Base-by-base conservation (phyloP, 2,888 invertebrate species). In the Lasioglossum marginatum region DNA sequence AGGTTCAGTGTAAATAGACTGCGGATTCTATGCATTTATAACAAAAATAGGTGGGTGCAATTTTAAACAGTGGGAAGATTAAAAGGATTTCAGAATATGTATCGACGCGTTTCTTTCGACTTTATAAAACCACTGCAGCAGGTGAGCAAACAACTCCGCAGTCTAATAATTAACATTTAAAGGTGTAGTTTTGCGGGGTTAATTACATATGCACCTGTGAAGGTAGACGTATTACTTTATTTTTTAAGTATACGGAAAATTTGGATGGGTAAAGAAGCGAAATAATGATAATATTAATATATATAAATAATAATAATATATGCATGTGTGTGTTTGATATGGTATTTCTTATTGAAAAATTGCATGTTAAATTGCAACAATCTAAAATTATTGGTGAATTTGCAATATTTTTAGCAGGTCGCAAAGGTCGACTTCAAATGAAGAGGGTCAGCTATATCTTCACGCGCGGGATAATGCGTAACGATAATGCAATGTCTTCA, bases 371-470 rank as follows among this genome's bases (percentile, higher is more conserved):
- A 79, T 66, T 23, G n/a, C 14, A 85, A 75, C 37, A 23, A n/a
- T 72, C 3, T 68, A 34, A 71, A 43, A 37, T 60, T 70, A 78
- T 57, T 63, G 14, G 52, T 27, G 5, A 34, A 52, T 72, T 71
- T 72, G 16, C 4, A 43, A 52, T 6, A 73, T 79, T 79, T 83
- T 76, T 73, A 23, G 2, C 14, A 43, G 14, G n/a, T 63, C 27
- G 27, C 52, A 37, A 63, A 57, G 75, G 16, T 23, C 40, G 37
- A n/a, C 14, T 76, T 12, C 52, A 85, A 79, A 79, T 78, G 48
- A 79, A 76, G 78, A 43, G 63, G 87, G 87, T 85, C 82, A 88
- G 81, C 83, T 19, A 14, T 87, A 82, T 88, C 77, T 83, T 48
- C n/a, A 4, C 16, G 68, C 72, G 52, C 70, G 37, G 84, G 43